Percentiles rank a stretch among this genome's conserved stretches.
Evolutionary conservation across 1,140 invertebrate species (phyloP).

Genomic region (Nymphalis io): DNA sequence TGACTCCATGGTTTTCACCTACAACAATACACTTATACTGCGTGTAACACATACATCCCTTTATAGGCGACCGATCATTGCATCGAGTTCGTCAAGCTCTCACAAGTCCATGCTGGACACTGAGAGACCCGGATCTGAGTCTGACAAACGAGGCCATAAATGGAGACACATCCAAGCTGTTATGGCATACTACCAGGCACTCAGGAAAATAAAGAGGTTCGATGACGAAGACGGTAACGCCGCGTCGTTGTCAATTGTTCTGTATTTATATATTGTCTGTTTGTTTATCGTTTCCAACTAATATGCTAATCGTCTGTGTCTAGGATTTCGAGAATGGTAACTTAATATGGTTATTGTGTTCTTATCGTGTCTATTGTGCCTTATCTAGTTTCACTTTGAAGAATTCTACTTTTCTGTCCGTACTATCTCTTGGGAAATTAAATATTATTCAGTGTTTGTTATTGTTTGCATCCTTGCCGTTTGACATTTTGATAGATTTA

Average conservation of each 20-base stretch:
- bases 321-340: constrained; percentile 74
- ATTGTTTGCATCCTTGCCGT: constrained; percentile 62
- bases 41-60: constrained; percentile 71
- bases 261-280: constrained; percentile 58
- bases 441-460: constrained; percentile 56
- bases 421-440: constrained; percentile 59
- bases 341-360: constrained; percentile 64
- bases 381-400: constrained; percentile 64
- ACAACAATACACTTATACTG: constrained; percentile 47
- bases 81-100: constrained; percentile 75
- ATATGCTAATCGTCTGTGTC: constrained; percentile 71
- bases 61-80: constrained; percentile 76
- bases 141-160: constrained; percentile 86
- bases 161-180: constrained; percentile 92
- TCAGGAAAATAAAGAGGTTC: constrained; percentile 93
- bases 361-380: constrained; percentile 62
- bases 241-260: constrained; percentile 66
- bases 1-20: neutral
- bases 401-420: constrained; percentile 56
- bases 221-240: constrained; percentile 58
- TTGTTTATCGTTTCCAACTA: constrained; percentile 69
- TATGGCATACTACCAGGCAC: constrained; percentile 92
- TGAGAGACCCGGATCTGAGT: constrained; percentile 63
- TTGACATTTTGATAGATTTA: constrained; percentile 57
- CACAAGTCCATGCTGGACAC: constrained; percentile 63